Conservation (phyloP, 2,888 invertebrate species). For the Andrena fulva region DNA sequence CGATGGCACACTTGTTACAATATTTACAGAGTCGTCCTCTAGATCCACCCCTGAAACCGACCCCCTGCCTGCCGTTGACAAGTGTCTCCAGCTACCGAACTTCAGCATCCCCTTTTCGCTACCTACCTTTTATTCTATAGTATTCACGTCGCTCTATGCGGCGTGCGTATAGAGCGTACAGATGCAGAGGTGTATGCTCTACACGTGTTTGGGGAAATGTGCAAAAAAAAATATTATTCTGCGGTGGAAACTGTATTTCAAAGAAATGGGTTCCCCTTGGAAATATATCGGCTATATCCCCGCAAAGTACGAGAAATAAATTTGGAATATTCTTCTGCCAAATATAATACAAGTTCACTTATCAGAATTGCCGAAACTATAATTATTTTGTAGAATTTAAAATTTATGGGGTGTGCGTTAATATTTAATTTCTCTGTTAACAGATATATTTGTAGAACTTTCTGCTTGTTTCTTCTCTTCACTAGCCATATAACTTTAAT, state of each 20-base stretch:
- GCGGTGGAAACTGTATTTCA: background rate
- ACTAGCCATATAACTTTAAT: too few species aligned
- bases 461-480: too few species aligned
- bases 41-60: constrained; percentile 75
- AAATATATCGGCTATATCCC: background rate
- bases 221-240: background rate
- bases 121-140: constrained; percentile 42
- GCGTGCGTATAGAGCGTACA: constrained; percentile 12
- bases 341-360: too few species aligned
- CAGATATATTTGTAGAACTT: too few species aligned
- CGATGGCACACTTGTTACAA: constrained; percentile 83
- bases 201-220: background rate
- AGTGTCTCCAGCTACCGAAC: constrained; percentile 76
- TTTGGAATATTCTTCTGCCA: background rate
- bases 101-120: constrained; percentile 66
- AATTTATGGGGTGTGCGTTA: too few species aligned
- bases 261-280: background rate
- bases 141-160: constrained; percentile 21
- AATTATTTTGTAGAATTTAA: too few species aligned
- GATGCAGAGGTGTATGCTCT: constrained; percentile 2
- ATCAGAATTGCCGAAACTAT: too few species aligned
- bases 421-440: too few species aligned
- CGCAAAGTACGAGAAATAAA: background rate
- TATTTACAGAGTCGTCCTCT: constrained; percentile 83
- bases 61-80: constrained; percentile 79